Evolutionary conservation across 1,140 invertebrate species (phyloP).

Genomic region (Odontomachus brunneus): DNA sequence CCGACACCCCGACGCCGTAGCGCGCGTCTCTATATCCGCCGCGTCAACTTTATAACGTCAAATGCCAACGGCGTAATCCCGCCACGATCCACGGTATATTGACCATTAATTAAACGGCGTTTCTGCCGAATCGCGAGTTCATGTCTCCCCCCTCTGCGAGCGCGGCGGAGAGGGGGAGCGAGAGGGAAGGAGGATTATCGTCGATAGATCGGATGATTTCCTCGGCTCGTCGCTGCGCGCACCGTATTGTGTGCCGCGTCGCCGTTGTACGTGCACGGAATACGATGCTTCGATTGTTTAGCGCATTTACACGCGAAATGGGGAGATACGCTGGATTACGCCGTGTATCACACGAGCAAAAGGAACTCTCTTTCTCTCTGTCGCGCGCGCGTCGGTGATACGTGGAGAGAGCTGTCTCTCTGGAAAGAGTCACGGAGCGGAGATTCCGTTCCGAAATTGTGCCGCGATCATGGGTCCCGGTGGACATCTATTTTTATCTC

Average conservation of each 20-base stretch:
- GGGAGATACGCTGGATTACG: background rate
- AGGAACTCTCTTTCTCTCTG: background rate
- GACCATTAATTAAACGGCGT: conserved; percentile 69
- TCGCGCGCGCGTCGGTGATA: no score
- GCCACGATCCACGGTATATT: conserved; percentile 43
- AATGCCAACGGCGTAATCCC: conserved; percentile 50
- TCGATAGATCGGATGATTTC: conserved; percentile 29
- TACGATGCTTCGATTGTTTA: conserved; percentile 16
- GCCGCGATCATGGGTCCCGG: no score
- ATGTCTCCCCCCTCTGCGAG: conserved; percentile 43
- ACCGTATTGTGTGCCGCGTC: background rate
- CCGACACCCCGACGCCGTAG: background rate
- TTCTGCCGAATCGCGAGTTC: conserved; percentile 62
- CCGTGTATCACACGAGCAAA: background rate
- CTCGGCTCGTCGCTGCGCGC: background rate
- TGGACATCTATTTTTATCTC: background rate
- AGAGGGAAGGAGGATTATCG: no score
- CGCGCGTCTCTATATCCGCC: conserved; percentile 12
- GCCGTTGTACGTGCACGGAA: background rate
- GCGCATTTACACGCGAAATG: conserved; percentile 1
- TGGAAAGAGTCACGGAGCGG: background rate
- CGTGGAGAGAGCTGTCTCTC: no score
- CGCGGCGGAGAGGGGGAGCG: conserved; percentile 16
- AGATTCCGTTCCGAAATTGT: background rate
- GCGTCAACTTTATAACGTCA: conserved; percentile 68